Percentiles rank a stretch among this genome's conserved stretches.
These are phyloP conservation scores for Hydropsyche betteni DNA, from an alignment of 2,888 invertebrate species.

Conservation along the genomic window DNA sequence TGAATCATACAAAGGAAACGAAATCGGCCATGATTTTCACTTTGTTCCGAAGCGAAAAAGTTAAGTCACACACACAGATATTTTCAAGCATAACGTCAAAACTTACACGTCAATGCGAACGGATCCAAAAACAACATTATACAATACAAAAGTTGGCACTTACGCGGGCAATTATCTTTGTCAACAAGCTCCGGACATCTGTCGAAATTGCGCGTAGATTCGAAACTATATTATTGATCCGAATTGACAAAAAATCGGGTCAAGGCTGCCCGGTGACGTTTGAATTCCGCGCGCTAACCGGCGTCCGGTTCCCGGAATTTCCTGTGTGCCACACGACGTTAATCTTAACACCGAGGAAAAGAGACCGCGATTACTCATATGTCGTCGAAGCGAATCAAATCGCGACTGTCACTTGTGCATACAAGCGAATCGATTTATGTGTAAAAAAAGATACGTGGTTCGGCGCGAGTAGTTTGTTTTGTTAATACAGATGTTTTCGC, in stretches of 20 bases:
- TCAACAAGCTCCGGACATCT: background rate
- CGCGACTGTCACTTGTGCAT: slow-evolving; percentile 6
- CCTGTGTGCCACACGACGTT: too few species aligned
- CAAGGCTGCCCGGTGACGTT: too few species aligned
- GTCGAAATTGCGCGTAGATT: too few species aligned
- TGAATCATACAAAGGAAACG: too few species aligned
- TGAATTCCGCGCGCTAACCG: too few species aligned
- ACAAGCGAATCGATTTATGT: background rate
- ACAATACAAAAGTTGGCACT: slow-evolving; percentile 9
- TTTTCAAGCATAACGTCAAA: background rate
- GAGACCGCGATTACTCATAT: background rate
- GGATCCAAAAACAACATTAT: slow-evolving; percentile 13
- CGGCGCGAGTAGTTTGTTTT: background rate
- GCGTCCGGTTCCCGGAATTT: too few species aligned
- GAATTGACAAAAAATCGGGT: too few species aligned
- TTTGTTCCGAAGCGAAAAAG: too few species aligned
- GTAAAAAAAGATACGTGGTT: background rate
- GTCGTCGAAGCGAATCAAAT: background rate
- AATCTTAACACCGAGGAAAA: too few species aligned
- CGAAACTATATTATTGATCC: too few species aligned
- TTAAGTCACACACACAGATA: too few species aligned
- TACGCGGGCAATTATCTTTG: slow-evolving; percentile 8
- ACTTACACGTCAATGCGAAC: slow-evolving; percentile 15
- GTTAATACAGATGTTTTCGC: background rate
- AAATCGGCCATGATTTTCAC: too few species aligned